Evolutionary conservation across 2,888 invertebrate species (phyloP), one percentile per base, ranked within the genome.

Genomic region (Augiades crinisus): DNA sequence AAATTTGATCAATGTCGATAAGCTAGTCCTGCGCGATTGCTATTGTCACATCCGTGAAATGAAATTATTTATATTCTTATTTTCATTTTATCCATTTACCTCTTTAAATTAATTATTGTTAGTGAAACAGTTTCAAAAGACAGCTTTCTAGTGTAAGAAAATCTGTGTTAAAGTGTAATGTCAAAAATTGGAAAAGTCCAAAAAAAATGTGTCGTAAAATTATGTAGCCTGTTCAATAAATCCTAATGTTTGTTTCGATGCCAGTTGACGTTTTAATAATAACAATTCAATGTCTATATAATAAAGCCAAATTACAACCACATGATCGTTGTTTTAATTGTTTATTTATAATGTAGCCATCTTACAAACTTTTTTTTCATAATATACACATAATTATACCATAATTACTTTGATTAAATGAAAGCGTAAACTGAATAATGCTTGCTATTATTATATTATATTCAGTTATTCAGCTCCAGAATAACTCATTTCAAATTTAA

Each of bases 271-370:
- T 40, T 21, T 31, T 40, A 30, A 41, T 27, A 19, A 44, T 45
- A 38, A 31, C 30, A 31, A 41, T 34, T 49, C 33, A 24, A 51
- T 59, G 60, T 55, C 59, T 51, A 58, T 51, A 58, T 54, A 68
- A 63, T 61, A 66, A 65, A 68, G 64, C 58, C 56, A 59, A 62
- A 58, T 40, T 58, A 58, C 59, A 63, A 61, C 62, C 55, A 59
- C 54, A 12, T 41, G 1, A 14, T 33, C 52, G 21, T 40, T 34
- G 53, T 22, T 34, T 64, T 22, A 44, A 16, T 34, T 14, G 41
- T 71, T 65, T 40, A 24, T n/a, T 13, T 7, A 4, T 38, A n/a
- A n/a, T 3, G 14, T 17, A 1, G 2, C n/a, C 17, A 5, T 17
- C 1, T 10, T 10, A 36, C 16, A 34, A 16, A 34, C n/a, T 17